These are phyloP conservation scores for Drosophila melanica DNA, from an alignment of 1,140 invertebrate genomes.

Conservation along the genomic window DNA sequence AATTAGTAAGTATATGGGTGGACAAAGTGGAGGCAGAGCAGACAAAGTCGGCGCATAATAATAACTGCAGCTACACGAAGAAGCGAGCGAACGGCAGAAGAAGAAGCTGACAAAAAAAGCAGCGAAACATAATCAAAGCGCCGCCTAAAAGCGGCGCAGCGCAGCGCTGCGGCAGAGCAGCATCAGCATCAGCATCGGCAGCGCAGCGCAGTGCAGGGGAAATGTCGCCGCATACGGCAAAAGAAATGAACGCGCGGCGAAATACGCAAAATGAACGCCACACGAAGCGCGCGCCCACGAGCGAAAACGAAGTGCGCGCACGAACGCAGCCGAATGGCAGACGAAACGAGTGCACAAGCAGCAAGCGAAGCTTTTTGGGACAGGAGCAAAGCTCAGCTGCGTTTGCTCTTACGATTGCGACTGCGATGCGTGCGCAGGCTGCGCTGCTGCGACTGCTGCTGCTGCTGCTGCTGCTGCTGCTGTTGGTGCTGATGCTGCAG, in stretches of 20 bases:
- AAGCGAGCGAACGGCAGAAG: constrained; percentile 29
- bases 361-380: constrained; percentile 62
- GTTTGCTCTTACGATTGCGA: constrained; percentile 3
- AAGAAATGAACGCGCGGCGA: constrained; percentile 52
- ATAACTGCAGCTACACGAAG: constrained; percentile 63
- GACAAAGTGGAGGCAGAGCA: background rate
- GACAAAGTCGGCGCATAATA: constrained; percentile 75
- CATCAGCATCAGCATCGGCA: background rate
- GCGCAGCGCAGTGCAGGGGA: constrained; percentile 46
- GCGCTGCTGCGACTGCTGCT: constrained; percentile 26
- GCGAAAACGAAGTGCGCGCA: constrained; percentile 13
- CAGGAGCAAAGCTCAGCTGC: constrained; percentile 38
- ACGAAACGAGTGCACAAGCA: constrained; percentile 45
- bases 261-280: constrained; percentile 52
- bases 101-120: constrained; percentile 24
- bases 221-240: constrained; percentile 43
- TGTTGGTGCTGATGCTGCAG: constrained; percentile 34
- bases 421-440: constrained; percentile 62
- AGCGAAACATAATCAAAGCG: constrained; percentile 51
- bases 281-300: constrained; percentile 43
- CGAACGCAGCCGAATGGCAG: constrained; percentile 13
- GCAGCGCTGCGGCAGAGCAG: constrained; percentile 12
- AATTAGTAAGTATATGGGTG: constrained; percentile 62
- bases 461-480: constrained; percentile 31
- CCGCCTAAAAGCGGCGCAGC: constrained; percentile 40